phyloP scores from a whole-genome alignment of 2,888 invertebrate genomes.

The Cylloceria caligata region DNA sequence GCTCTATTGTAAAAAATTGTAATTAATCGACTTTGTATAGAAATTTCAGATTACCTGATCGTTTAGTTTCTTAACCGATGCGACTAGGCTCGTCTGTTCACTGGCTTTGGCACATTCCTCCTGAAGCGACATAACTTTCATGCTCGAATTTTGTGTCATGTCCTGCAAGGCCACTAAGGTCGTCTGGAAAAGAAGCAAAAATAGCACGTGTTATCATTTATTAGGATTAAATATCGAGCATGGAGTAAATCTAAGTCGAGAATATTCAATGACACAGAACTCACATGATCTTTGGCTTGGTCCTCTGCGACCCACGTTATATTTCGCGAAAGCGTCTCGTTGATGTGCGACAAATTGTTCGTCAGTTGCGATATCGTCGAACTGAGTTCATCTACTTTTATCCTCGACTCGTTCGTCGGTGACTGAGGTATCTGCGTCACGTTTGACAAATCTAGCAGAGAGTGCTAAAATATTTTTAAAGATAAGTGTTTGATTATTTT shows the following conservation, averaged over 20 bases:
- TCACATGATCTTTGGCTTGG: slow-evolving; percentile 84
- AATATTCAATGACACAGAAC: slow-evolving; percentile 61
- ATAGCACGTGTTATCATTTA: slow-evolving; percentile 45
- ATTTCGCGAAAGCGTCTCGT: slow-evolving; percentile 83
- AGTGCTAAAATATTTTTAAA: slow-evolving; percentile 72
- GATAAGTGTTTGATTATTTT: not conserved
- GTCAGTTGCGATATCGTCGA: slow-evolving; percentile 80
- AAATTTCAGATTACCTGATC: too few relatives aligned
- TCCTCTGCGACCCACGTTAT: slow-evolving; percentile 84
- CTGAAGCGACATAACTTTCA: slow-evolving; percentile 83
- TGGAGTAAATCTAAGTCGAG: not conserved
- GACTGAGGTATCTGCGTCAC: slow-evolving; percentile 77
- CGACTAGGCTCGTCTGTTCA: slow-evolving; percentile 72
- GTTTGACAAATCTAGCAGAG: slow-evolving; percentile 79
- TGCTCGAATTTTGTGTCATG: slow-evolving; percentile 82
- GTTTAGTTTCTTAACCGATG: slow-evolving; percentile 76
- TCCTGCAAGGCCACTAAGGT: slow-evolving; percentile 82
- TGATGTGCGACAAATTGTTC: slow-evolving; percentile 83
- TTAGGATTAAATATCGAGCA: not conserved
- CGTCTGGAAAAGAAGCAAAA: slow-evolving; percentile 77
- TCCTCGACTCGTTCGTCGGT: slow-evolving; percentile 80
- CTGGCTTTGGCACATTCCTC: slow-evolving; percentile 78
- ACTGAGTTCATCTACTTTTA: slow-evolving; percentile 82
- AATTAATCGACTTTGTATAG: too few relatives aligned
- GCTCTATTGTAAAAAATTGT: not conserved